Evolutionary conservation across 1,140 invertebrate species (phyloP).

Genomic region (Neodiprion fabricii): DNA sequence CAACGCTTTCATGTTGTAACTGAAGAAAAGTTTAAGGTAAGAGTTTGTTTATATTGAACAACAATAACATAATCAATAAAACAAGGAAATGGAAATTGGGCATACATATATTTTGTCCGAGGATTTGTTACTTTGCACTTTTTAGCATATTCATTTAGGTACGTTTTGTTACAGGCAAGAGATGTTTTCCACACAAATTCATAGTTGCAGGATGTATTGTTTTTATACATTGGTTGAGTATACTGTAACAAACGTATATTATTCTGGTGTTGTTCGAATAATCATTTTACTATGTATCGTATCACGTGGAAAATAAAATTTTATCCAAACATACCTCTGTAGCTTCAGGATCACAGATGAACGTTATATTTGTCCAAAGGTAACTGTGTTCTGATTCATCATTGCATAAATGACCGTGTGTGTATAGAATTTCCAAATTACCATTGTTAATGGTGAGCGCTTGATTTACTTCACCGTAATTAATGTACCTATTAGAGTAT

Average conservation of each 20-base stretch:
- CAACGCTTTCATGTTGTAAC: constrained; percentile 42
- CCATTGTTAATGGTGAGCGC: constrained; percentile 23
- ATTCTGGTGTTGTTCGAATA: constrained; percentile 7
- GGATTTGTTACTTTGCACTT: constrained; percentile 46
- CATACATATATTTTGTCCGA: constrained; percentile 44
- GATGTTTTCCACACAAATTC: constrained; percentile 45
- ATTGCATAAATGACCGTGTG: constrained; percentile 38
- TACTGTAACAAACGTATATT: constrained; percentile 34
- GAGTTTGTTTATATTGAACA: constrained; percentile 18
- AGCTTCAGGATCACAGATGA: constrained; percentile 48
- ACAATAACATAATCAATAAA: constrained; percentile 10
- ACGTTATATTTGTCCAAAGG: constrained; percentile 36
- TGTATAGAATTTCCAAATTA: constrained; percentile 43
- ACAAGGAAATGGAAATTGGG: constrained; percentile 15
- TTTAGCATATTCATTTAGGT: constrained; percentile 36
- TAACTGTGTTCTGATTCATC: neutral
- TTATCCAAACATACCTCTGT: neutral
- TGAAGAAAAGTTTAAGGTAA: constrained; percentile 25
- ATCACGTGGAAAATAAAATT: constrained; percentile 15
- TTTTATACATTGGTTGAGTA: constrained; percentile 42
- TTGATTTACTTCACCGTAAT: constrained; percentile 41
- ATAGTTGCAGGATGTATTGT: constrained; percentile 45
- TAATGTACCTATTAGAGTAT: constrained; percentile 33
- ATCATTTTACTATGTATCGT: constrained; percentile 19
- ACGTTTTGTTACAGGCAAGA: constrained; percentile 44